A percentile compares a stretch with the other conserved stretches of the same genome.
Conservation (phyloP, 1,140 invertebrate species). For the Eueides isabella region DNA sequence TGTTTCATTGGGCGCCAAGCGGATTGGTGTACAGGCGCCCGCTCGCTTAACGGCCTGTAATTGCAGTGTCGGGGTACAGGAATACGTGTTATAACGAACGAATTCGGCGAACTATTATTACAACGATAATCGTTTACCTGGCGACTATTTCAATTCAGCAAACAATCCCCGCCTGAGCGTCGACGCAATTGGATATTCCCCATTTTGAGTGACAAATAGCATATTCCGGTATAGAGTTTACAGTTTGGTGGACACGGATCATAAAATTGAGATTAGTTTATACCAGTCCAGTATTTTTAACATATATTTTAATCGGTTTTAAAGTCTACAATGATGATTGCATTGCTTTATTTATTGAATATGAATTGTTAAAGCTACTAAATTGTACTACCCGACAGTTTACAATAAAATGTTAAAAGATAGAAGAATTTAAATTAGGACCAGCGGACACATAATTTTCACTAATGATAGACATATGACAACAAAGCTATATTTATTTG, state of each 20-base stretch:
- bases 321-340: not conserved
- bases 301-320: not conserved
- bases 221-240: conserved; percentile 25
- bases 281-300: not conserved
- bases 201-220: conserved; percentile 34
- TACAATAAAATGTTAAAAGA: not conserved
- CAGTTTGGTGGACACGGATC: conserved; percentile 20
- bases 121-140: conserved; percentile 61
- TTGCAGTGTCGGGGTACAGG: conserved; percentile 46
- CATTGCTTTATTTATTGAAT: not conserved
- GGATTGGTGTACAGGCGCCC: conserved; percentile 25
- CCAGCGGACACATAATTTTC: too few relatives aligned
- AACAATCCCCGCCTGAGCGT: conserved; percentile 39
- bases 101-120: conserved; percentile 51
- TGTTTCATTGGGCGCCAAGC: conserved; percentile 25
- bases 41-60: conserved; percentile 47
- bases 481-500: conserved; percentile 4
- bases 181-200: conserved; percentile 36
- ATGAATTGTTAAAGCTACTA: not conserved
- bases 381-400: not conserved
- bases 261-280: conserved; percentile 22
- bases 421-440: not conserved
- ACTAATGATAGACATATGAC: not conserved
- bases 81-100: conserved; percentile 49
- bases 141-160: conserved; percentile 57